phyloP scores from a whole-genome alignment of 2,888 invertebrate genomes.

The Lasius platythorax region DNA sequence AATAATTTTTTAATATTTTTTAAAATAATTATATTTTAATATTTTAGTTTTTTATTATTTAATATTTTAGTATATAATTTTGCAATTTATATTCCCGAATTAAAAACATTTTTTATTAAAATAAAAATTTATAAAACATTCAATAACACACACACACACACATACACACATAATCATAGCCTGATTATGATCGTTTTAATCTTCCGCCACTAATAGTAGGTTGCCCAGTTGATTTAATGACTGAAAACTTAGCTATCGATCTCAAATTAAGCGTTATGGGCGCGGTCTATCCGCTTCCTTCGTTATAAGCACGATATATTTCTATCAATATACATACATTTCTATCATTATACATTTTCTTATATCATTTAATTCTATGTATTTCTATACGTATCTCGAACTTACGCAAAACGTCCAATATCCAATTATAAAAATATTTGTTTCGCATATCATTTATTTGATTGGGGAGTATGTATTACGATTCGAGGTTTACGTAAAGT shows the following conservation, averaged over 20 bases:
- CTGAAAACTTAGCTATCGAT: constrained; percentile 75
- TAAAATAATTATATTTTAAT: no score
- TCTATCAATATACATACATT: neutral
- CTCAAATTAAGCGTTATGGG: constrained; percentile 73
- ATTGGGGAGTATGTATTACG: neutral
- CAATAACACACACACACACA: neutral
- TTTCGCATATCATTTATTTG: neutral
- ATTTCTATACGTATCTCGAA: neutral
- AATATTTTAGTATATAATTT: neutral
- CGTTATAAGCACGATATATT: constrained; percentile 43
- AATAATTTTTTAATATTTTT: neutral
- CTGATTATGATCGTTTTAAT: constrained; percentile 24
- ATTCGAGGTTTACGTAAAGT: neutral
- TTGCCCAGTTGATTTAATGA: constrained; percentile 74
- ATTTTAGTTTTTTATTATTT: neutral
- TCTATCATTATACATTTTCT: neutral
- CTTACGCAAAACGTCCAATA: neutral
- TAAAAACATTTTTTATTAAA: neutral
- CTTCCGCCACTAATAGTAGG: constrained; percentile 68
- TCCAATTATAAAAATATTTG: constrained; percentile 10
- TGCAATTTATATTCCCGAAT: neutral
- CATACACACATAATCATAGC: no score
- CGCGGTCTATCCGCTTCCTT: constrained; percentile 77
- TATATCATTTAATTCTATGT: neutral
- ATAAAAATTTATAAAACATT: neutral